phyloP scores from a whole-genome alignment of 2,888 invertebrate genomes.

The Imbricaverruca yamaguchii region DNA sequence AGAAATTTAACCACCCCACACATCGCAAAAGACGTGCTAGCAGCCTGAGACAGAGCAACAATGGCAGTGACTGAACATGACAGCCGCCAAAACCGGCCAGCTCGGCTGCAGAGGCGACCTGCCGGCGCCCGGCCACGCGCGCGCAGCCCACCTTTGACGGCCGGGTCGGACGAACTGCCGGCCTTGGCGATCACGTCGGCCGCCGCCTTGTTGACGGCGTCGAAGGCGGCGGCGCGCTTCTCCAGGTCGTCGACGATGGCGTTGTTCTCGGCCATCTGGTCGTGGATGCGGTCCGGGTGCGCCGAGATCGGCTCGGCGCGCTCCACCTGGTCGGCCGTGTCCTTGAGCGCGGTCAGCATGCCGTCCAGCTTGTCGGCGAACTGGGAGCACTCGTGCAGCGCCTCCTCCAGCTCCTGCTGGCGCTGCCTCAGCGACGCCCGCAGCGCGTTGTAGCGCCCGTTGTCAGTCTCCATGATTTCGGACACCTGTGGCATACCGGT shows the following conservation, averaged over 20 bases:
- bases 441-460: constrained; percentile 76
- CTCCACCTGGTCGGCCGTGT: constrained; percentile 46
- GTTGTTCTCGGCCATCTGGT: constrained; percentile 92
- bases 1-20: too few species aligned
- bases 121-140: too few species aligned
- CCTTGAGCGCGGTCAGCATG: constrained; percentile 79
- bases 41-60: too few species aligned
- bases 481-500: constrained; percentile 50
- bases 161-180: constrained; percentile 72
- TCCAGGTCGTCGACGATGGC: constrained; percentile 80
- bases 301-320: constrained; percentile 91
- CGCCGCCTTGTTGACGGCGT: constrained; percentile 83
- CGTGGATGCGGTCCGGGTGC: constrained; percentile 86
- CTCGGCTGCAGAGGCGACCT: too few species aligned
- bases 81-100: too few species aligned
- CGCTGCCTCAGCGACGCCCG: constrained; percentile 72
- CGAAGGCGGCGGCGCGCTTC: constrained; percentile 79
- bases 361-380: constrained; percentile 96
- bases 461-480: constrained; percentile 79
- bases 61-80: too few species aligned
- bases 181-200: constrained; percentile 92
- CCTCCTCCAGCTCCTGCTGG: constrained; percentile 87
- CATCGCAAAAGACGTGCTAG: too few species aligned
- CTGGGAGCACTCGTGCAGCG: constrained; percentile 68
- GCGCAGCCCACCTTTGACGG: constrained; percentile 53